Conservation (phyloP, 1,140 invertebrate species). For the Tribolium castaneum region DNA sequence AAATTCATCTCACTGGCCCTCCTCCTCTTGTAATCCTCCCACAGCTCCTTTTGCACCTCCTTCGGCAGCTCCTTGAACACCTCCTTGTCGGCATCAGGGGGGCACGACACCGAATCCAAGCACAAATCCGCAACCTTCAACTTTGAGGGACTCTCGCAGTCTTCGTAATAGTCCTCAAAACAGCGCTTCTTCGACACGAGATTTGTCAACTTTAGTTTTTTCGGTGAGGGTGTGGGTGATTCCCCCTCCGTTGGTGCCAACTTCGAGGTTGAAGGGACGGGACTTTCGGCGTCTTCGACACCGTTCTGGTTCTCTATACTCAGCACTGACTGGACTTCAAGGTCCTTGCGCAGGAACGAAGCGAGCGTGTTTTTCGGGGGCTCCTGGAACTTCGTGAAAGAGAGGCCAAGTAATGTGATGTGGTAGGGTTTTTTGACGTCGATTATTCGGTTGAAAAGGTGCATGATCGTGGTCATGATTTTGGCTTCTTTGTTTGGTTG, state of each 20-base stretch:
- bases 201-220: constrained; percentile 71
- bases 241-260: constrained; percentile 68
- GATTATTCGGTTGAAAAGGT: constrained; percentile 79
- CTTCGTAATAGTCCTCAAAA: constrained; percentile 63
- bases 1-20: constrained; percentile 31
- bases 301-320: constrained; percentile 68
- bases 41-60: constrained; percentile 72
- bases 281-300: constrained; percentile 31
- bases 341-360: constrained; percentile 76
- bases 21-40: constrained; percentile 68
- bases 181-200: constrained; percentile 65
- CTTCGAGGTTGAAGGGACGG: constrained; percentile 65
- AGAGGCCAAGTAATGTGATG: constrained; percentile 79
- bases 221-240: constrained; percentile 74
- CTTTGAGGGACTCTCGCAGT: constrained; percentile 71
- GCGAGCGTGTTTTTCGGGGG: constrained; percentile 74
- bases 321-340: constrained; percentile 78
- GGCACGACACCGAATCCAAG: constrained; percentile 65
- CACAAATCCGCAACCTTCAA: constrained; percentile 71
- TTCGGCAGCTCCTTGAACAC: constrained; percentile 72
- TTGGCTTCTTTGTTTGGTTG: constrained; percentile 70
- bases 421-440: constrained; percentile 79
- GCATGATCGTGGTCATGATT: constrained; percentile 77
- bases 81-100: constrained; percentile 70
- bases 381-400: constrained; percentile 83